Evolutionary conservation across 2,888 invertebrate species (phyloP), one percentile per base, ranked within the genome.

Genomic region (Lypha dubia): DNA sequence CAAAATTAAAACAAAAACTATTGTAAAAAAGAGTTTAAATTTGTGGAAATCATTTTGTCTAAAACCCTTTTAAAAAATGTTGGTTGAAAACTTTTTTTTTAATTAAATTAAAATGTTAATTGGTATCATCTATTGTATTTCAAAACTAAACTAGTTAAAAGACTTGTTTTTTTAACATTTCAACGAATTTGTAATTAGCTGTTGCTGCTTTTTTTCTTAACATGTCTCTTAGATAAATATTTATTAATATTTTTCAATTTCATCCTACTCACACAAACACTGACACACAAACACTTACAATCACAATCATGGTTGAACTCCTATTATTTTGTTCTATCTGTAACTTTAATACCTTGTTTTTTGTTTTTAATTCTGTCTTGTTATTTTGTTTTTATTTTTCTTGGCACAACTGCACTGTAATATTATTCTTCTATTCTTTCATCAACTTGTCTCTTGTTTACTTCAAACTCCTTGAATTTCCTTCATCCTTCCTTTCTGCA

Each of bases 161-260:
- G 58, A 58, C 28, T 49, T 11, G 44, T 41, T 49, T 41, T 28
- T 51, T 53, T 41, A 75, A 63, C 38, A 63, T 68, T 81, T 81
- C 75, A 81, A 81, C 56, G 68, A 81, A 75, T 68, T 81, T 51
- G 38, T 58, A 46, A 17, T 58, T 46, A 58, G 53, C 68, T 73
- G 62, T 77, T 85, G 76, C 51, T 81, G 77, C 68, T 82, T 76
- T 60, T 76, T 60, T 41, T 56, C 15, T 56, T 63, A 74, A 28
- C 51, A 15, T 46, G 20, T 76, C 51, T 63, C 44, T 70, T 84
- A 80, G 24, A 32, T 76, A 35, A 71, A 79, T 58, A 70, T 63
- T 81, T 70, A 73, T 60, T 84, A 82, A 81, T 74, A 77, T 46
- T 65, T 74, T 81, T 75, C 73, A 56, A 70, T 81, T 74, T 84